Evolutionary conservation across 1,140 invertebrate species (phyloP), one percentile per base, ranked within the genome.

Genomic region (Ruditapes philippinarum): DNA sequence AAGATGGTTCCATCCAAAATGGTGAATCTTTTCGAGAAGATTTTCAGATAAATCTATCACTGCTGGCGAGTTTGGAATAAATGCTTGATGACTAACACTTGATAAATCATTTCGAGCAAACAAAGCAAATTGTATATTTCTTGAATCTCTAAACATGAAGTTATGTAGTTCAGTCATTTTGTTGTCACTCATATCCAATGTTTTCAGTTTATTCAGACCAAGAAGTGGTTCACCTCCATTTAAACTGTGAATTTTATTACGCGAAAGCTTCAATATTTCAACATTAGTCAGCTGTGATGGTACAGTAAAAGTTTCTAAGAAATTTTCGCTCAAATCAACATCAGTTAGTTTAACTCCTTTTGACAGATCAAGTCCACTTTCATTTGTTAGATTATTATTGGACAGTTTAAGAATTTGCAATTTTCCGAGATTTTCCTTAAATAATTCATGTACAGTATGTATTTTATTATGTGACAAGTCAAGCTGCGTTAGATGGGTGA

Each of bases 1-100:
- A 7, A 88, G 19, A 65, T 81, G 28, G 36, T 88, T 19, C 86
- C 86, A 88, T 36, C 86, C 86, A 73, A 80, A 80, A 81, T 88
- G 76, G 57, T 74, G 28, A 17, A 88, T 38, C 31, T 28, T 42
- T 17, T 54, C 78, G 5, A 88, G 22, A 36, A 28, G 5, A 38
- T 88, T 88, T 25, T 42, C 14, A 14, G 76, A 80, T 40, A 88
- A 81, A 68, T 88, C 86, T 54, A 88, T 25, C n/a, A 80, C 11
- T 25, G 70, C 45, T n/a, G 86, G 86, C 42, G 60, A 70, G 38
- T 88, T 45, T 42, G 74, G 86, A 51, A 88, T 28, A 88, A 88
- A 88, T 22, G 86, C 28, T 25, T 51, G 60, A 49, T 88, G 76
- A 57, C 76, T 81, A 0, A 88, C 38, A 31, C 25, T 54, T 5